A percentile compares a stretch with the other conserved stretches of the same genome.
These are phyloP conservation scores for Callocephalon fimbriatum DNA, from an alignment of 2,113 vertebrate species.

Conservation along the genomic window DNA sequence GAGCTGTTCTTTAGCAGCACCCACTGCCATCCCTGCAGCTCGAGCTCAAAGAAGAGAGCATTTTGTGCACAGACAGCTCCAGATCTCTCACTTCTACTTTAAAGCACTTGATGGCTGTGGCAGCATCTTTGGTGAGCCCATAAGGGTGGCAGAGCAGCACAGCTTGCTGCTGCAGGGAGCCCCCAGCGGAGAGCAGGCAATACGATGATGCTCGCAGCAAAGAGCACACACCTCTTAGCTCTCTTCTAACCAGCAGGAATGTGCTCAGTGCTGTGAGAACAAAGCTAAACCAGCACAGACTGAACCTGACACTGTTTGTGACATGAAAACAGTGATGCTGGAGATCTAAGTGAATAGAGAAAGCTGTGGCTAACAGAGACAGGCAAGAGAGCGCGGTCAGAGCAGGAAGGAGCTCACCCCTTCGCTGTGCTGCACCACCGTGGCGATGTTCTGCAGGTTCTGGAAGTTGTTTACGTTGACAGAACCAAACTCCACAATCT, in stretches of 20 bases:
- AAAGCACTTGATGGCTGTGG: not conserved
- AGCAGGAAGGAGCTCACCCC: conserved; percentile 80
- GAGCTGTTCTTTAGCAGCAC: not conserved
- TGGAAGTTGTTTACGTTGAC: conserved; percentile 91
- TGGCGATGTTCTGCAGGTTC: conserved; percentile 89
- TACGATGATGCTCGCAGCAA: not conserved
- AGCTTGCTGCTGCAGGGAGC: not conserved
- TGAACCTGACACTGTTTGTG: not conserved
- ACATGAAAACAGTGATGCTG: not conserved
- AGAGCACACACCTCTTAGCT: not conserved
- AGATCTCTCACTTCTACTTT: not conserved
- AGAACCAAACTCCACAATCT: conserved; percentile 92
- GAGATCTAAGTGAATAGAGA: not conserved
- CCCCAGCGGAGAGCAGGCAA: not conserved
- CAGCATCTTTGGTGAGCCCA: not conserved
- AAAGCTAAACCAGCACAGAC: not conserved
- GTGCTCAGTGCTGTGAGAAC: not conserved
- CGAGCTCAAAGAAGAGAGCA: not conserved
- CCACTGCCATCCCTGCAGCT: not conserved
- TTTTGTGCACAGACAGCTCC: not conserved
- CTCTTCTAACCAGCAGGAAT: not conserved
- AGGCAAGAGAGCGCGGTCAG: not conserved
- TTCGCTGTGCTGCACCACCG: conserved; percentile 94
- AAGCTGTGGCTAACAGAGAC: not conserved
- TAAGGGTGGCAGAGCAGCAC: accelerated